A percentile compares a stretch with the other conserved stretches of the same genome.
Conservation (phyloP, 2,888 invertebrate genomes). For the Xestobium rufovillosum region DNA sequence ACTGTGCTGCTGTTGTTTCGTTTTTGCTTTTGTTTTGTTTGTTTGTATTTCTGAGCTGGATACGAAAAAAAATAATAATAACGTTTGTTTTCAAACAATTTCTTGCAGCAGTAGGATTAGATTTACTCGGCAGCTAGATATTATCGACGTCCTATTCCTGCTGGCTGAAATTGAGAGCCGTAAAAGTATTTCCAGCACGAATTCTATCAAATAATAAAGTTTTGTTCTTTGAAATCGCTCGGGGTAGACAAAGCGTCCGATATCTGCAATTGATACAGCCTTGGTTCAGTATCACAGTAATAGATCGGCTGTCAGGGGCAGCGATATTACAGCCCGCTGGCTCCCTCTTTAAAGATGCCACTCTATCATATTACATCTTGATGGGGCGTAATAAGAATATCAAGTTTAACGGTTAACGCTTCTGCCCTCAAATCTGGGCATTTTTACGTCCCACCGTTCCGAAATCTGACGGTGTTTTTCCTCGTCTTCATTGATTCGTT, state of each 20-base stretch:
- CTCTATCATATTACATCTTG: conserved; percentile 24
- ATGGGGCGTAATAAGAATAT: conserved; percentile 24
- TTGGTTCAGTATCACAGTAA: conserved; percentile 29
- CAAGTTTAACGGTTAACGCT: conserved; percentile 22
- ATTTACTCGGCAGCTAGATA: too few species aligned
- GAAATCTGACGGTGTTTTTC: conserved; percentile 24
- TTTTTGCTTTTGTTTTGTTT: too few species aligned
- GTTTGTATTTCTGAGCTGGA: too few species aligned
- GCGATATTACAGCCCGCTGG: conserved; percentile 26
- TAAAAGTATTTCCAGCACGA: too few species aligned
- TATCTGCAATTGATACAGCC: conserved; percentile 30
- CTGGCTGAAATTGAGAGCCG: too few species aligned
- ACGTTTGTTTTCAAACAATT: too few species aligned
- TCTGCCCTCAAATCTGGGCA: conserved; percentile 18
- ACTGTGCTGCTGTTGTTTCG: too few species aligned
- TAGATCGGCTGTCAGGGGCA: conserved; percentile 31
- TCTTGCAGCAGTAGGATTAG: too few species aligned
- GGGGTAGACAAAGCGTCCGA: conserved; percentile 19
- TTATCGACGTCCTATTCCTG: too few species aligned
- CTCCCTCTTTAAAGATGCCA: conserved; percentile 19
- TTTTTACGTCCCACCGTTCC: conserved; percentile 24
- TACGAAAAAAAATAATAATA: too few species aligned
- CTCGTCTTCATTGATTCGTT: conserved; percentile 22
- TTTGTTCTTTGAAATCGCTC: too few species aligned
- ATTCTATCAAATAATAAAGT: too few species aligned